Conservation (phyloP, 2,113 vertebrate genomes). For the Ploceus nigricollis region DNA sequence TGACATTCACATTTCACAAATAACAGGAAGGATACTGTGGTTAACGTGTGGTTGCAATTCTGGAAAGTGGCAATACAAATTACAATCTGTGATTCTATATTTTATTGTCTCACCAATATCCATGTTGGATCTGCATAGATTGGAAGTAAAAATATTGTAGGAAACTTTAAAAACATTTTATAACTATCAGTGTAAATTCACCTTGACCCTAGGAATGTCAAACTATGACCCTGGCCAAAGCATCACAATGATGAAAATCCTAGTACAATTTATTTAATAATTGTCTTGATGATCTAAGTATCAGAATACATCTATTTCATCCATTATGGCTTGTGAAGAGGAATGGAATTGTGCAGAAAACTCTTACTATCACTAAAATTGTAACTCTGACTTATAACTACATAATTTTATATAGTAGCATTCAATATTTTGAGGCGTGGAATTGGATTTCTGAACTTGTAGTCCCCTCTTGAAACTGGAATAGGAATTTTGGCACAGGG, state of each 20-base stretch:
- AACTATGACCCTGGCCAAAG: background rate
- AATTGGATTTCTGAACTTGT: background rate
- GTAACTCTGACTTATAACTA: background rate
- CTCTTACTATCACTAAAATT: background rate
- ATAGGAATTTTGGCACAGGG: background rate
- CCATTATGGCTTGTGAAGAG: background rate
- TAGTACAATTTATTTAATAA: background rate
- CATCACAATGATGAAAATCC: background rate
- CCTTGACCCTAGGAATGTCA: background rate
- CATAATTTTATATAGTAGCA: background rate
- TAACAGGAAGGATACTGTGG: constrained; percentile 38
- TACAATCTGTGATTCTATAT: background rate
- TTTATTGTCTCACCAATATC: background rate
- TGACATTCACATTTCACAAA: background rate
- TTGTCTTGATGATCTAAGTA: background rate
- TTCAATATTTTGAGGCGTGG: background rate
- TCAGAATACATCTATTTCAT: background rate
- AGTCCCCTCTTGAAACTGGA: background rate
- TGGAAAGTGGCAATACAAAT: background rate
- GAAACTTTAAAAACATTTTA: background rate
- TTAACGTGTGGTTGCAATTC: background rate
- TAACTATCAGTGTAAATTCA: background rate
- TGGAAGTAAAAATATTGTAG: background rate
- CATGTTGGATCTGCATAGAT: background rate
- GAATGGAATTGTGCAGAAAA: background rate